These are phyloP conservation scores for Cercopithecus petaurista DNA, from an alignment of 2,797 vertebrate species.

Conservation along the genomic window DNA sequence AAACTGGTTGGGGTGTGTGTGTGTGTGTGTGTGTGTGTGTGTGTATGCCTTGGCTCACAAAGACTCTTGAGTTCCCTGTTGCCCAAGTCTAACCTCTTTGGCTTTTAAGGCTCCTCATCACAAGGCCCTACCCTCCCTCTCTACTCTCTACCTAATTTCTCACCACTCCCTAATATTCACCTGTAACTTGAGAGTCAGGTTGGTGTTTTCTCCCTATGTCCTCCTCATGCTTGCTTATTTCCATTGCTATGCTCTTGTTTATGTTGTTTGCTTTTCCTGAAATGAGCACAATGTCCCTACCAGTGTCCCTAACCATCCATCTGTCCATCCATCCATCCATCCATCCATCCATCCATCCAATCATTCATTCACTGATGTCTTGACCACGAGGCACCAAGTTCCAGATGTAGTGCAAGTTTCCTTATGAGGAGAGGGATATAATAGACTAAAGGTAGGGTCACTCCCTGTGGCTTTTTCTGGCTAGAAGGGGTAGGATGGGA, in stretches of 20 bases:
- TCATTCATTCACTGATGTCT: background rate
- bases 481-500: background rate
- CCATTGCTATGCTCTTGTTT: background rate
- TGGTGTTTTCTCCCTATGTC: background rate
- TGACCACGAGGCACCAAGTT: background rate
- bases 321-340: background rate
- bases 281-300: background rate
- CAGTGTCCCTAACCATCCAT: background rate
- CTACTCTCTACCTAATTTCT: background rate
- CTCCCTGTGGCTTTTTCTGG: background rate
- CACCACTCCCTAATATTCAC: background rate
- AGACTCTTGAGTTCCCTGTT: background rate
- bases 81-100: background rate
- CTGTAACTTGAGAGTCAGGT: background rate
- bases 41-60: background rate
- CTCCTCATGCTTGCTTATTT: background rate
- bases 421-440: background rate
- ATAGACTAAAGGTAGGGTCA: background rate
- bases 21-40: too few relatives aligned
- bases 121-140: background rate
- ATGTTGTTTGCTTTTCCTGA: constrained; percentile 26
- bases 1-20: background rate
- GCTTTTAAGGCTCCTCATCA: background rate
- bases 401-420: background rate
- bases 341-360: background rate